Conservation (phyloP, 2,888 invertebrate genomes). For the Acrobasis consociella region DNA sequence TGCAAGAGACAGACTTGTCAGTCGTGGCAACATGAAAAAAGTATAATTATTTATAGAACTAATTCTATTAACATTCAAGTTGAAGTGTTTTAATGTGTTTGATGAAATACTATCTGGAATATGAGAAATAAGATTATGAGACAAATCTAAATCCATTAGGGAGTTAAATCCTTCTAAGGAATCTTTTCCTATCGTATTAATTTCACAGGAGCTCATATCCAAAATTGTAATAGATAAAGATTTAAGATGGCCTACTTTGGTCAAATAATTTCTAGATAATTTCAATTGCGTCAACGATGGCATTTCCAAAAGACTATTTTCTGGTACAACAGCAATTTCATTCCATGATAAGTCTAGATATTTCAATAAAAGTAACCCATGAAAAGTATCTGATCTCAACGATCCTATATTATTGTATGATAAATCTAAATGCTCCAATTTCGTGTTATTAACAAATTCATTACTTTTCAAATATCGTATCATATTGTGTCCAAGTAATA, state of each 20-base stretch:
- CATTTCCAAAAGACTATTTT: slow-evolving; percentile 83
- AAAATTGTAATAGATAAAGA: slow-evolving; percentile 82
- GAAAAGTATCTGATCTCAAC: slow-evolving; percentile 84
- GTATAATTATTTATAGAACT: slow-evolving; percentile 84
- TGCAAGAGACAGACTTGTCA: slow-evolving; percentile 84
- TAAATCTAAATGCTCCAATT: slow-evolving; percentile 84
- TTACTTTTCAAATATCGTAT: slow-evolving; percentile 81
- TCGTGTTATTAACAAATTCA: slow-evolving; percentile 84
- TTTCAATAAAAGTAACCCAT: slow-evolving; percentile 80
- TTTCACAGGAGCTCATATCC: slow-evolving; percentile 87
- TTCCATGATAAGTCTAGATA: slow-evolving; percentile 87
- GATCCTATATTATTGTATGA: slow-evolving; percentile 85
- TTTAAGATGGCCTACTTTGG: slow-evolving; percentile 80
- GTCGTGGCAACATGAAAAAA: slow-evolving; percentile 83
- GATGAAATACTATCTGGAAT: slow-evolving; percentile 85
- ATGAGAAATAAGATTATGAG: slow-evolving; percentile 84
- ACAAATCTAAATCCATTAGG: slow-evolving; percentile 84
- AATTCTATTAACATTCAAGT: slow-evolving; percentile 84
- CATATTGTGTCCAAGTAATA: slow-evolving; percentile 85
- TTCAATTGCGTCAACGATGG: slow-evolving; percentile 83
- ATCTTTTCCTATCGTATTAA: slow-evolving; percentile 79
- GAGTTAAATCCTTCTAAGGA: slow-evolving; percentile 83
- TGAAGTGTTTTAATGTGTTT: slow-evolving; percentile 82
- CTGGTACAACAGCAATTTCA: slow-evolving; percentile 83
- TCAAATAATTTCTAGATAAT: slow-evolving; percentile 86